Percentiles rank a stretch among this genome's conserved stretches.
These are phyloP conservation scores for Priocnemis perturbator DNA, from an alignment of 2,888 invertebrate genomes.

Conservation along the genomic window DNA sequence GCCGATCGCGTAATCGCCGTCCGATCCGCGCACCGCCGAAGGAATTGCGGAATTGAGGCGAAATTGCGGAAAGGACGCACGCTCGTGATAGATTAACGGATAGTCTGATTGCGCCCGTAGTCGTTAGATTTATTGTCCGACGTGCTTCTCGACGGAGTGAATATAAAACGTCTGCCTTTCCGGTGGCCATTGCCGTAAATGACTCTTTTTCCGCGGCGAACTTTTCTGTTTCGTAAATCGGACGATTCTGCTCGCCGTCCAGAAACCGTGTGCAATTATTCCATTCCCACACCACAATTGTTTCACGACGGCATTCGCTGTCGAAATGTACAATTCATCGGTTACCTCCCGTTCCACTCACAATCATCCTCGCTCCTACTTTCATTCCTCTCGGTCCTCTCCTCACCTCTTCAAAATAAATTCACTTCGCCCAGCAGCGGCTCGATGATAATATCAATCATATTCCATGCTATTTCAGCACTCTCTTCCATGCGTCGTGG, in stretches of 20 bases:
- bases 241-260: background rate
- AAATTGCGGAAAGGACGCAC: constrained; percentile 33
- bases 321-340: constrained; percentile 4
- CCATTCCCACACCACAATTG: background rate
- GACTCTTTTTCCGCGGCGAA: background rate
- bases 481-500: too few relatives aligned
- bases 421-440: too few relatives aligned
- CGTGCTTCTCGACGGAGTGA: background rate
- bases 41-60: constrained; percentile 30
- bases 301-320: background rate
- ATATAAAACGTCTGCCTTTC: constrained; percentile 1
- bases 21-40: constrained; percentile 11
- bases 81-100: constrained; percentile 20
- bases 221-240: background rate
- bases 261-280: too few relatives aligned
- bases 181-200: too few relatives aligned
- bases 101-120: constrained; percentile 18
- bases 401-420: too few relatives aligned
- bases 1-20: constrained; percentile 31
- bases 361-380: background rate
- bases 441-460: too few relatives aligned
- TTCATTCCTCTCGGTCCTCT: background rate
- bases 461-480: too few relatives aligned
- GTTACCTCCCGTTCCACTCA: background rate
- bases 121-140: constrained; percentile 5